Evolutionary conservation across 2,888 invertebrate genomes (phyloP), one percentile per base, ranked within the genome.

Genomic region (Chrysotoxum bicinctum): DNA sequence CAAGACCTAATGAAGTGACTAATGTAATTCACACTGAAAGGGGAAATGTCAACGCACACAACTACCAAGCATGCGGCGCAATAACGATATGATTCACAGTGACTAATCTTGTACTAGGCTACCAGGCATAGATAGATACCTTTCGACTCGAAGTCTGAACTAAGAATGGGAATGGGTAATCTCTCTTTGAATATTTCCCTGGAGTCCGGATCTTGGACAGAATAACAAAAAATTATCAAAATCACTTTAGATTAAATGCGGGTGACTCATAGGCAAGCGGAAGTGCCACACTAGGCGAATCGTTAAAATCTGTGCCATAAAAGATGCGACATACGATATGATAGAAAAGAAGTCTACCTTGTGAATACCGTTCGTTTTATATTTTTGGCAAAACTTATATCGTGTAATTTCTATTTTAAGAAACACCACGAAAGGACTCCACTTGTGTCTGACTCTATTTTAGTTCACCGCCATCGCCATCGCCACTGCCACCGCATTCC

Each of bases 371-470:
- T 35, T 35, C 43, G 5, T 58, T 58, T 2, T 64, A 16, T 84
- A 80, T 72, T 84, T 76, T 73, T 72, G 84, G 79, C 76, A 66
- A 48, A 66, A 72, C 21, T 14, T 23, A 14, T 16, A 21, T 54
- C 50, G 81, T 64, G 26, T 37, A 45, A 43, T 43, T n/a, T 21
- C 66, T 84, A 84, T 84, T 84, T 80, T 60, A 54, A 75, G 79
- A 40, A 58, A 37, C 75, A 58, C 84, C 84, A 75, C 84, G 70
- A 80, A 84, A 84, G 84, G 84, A 84, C 84, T 84, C 70, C 74
- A 70, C 79, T 79, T 64, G 74, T 50, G 83, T 70, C 75, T 84
- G 70, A 66, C 60, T 84, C 80, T 84, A 84, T 84, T 84, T 84
- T 84, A 14, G 58, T 35, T 54, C 52, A 76, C 72, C 79, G 66